Conservation (phyloP, 2,888 invertebrate genomes). For the Caenorhabditis uteleia region DNA sequence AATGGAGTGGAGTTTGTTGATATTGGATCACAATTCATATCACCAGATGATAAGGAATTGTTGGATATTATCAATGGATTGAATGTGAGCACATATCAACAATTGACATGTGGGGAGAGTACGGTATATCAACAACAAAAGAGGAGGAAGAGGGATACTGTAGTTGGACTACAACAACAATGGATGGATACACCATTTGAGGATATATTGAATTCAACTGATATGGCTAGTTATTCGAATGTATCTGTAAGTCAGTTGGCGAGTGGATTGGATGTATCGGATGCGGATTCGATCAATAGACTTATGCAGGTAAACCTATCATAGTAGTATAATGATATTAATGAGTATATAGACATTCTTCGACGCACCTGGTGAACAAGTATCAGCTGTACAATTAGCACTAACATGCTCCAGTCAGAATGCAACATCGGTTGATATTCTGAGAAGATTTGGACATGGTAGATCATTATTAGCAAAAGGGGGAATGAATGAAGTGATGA, state of each 20-base stretch:
- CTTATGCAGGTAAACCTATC: conserved; percentile 35
- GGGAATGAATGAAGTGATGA: conserved; percentile 43
- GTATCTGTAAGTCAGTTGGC: conserved; percentile 24
- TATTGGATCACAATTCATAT: conserved; percentile 51
- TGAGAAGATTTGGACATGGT: conserved; percentile 45
- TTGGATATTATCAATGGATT: conserved; percentile 38
- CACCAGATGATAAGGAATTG: conserved; percentile 38
- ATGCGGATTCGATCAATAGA: conserved; percentile 43
- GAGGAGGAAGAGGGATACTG: conserved; percentile 13
- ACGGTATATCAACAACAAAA: conserved; percentile 32
- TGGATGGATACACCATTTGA: conserved; percentile 21
- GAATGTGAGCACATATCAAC: conserved; percentile 21
- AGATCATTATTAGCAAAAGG: conserved; percentile 33
- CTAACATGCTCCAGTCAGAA: conserved; percentile 50
- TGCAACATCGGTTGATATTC: conserved; percentile 36
- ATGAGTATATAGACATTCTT: conserved; percentile 41
- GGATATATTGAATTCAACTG: conserved; percentile 9
- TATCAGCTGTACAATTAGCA: conserved; percentile 46
- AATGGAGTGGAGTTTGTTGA: conserved; percentile 49
- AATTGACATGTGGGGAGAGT: conserved; percentile 41
- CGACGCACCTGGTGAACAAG: conserved; percentile 50
- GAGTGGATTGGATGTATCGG: conserved; percentile 6
- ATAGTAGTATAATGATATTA: background rate
- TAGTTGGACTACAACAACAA: conserved; percentile 10
- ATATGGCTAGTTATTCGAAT: conserved; percentile 14